Percentiles rank a stretch among this genome's conserved stretches.
phyloP scores from a whole-genome alignment of 2,113 vertebrate genomes.

The Sinocyclocheilus anshuiensis region DNA sequence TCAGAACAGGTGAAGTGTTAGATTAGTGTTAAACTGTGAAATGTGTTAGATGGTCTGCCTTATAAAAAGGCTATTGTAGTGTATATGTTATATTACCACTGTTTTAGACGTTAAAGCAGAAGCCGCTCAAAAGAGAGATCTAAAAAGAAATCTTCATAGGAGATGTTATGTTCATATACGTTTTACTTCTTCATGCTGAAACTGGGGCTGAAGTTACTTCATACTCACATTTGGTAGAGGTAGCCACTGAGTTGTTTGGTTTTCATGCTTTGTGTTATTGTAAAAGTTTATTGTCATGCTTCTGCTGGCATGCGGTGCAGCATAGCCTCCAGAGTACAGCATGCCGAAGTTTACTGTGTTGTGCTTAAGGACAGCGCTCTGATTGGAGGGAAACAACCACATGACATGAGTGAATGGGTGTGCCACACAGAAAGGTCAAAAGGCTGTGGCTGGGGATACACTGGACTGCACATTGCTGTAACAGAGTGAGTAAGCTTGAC shows the following conservation, averaged over 20 bases:
- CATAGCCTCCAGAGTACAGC: constrained; percentile 97
- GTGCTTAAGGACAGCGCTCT: constrained; percentile 99
- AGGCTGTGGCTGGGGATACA: constrained; percentile 60
- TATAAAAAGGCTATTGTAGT: not conserved
- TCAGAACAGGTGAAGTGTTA: constrained; percentile 36
- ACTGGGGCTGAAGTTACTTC: constrained; percentile 45
- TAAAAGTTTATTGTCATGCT: constrained; percentile 99
- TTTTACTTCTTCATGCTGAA: constrained; percentile 40
- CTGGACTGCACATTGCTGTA: constrained; percentile 63
- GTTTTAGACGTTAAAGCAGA: constrained; percentile 36
- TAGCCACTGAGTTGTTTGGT: constrained; percentile 94
- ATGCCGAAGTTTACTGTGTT: constrained; percentile 99
- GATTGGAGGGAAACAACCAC: constrained; percentile 98
- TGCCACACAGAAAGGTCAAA: constrained; percentile 56
- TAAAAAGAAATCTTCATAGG: constrained; percentile 17
- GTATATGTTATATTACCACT: not conserved
- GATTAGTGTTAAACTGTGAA: constrained; percentile 46
- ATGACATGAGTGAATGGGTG: constrained; percentile 88
- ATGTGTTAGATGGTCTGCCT: constrained; percentile 42
- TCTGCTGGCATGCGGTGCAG: constrained; percentile 94
- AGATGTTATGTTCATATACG: not conserved
- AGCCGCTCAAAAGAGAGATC: constrained; percentile 8
- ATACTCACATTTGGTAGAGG: constrained; percentile 84
- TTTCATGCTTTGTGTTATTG: constrained; percentile 99
- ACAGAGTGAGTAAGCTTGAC: constrained; percentile 84